Conservation (phyloP, 2,113 vertebrate species). For the Baryphthengus martii region DNA sequence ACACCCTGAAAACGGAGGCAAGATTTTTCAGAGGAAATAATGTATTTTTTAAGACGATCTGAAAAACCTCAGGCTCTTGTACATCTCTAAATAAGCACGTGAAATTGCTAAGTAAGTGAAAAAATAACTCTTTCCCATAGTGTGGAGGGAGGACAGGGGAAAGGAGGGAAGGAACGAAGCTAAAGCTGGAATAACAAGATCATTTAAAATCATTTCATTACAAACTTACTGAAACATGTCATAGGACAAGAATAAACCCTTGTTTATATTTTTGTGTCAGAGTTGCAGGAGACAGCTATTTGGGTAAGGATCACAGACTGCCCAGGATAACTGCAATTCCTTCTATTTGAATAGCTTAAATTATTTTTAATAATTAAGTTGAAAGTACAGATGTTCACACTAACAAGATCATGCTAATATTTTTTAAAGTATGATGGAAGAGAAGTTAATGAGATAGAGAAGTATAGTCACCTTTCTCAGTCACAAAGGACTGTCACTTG, state of each 20-base stretch:
- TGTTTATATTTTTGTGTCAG: neutral
- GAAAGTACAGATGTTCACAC: neutral
- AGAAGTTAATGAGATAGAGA: neutral
- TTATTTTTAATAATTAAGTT: neutral
- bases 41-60: neutral
- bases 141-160: neutral
- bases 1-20: neutral
- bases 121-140: neutral
- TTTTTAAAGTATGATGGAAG: neutral
- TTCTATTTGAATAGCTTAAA: neutral
- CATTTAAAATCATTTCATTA: neutral
- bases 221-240: neutral
- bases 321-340: neutral
- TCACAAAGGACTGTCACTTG: neutral
- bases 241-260: neutral
- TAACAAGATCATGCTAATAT: neutral
- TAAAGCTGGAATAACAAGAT: neutral
- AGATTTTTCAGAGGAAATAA: neutral
- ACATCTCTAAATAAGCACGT: neutral
- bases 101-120: neutral
- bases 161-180: neutral
- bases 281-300: neutral
- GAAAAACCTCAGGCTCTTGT: neutral
- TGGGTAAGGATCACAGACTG: neutral
- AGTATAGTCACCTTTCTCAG: neutral